Conservation (phyloP, 2,888 invertebrate genomes). For the Machimus atricapillus region DNA sequence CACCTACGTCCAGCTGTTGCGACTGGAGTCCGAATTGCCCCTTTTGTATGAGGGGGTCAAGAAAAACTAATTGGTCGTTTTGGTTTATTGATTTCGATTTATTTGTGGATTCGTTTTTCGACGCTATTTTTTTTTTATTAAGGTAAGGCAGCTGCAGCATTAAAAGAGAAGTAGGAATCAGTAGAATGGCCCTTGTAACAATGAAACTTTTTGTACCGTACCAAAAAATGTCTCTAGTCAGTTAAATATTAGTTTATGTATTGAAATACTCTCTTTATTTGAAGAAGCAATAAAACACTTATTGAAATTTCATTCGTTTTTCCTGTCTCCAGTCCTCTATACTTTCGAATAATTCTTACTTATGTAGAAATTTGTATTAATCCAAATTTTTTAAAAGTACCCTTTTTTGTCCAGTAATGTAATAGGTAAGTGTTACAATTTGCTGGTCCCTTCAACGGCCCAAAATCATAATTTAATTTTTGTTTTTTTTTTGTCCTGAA, state of each 20-base stretch:
- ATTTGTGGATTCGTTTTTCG: background rate
- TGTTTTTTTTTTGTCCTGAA: too few relatives aligned
- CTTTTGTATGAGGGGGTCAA: slow-evolving; percentile 68
- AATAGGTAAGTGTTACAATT: too few relatives aligned
- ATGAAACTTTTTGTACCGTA: slow-evolving; percentile 1
- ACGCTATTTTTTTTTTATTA: background rate
- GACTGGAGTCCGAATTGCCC: slow-evolving; percentile 76
- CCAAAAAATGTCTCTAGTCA: slow-evolving; percentile 22
- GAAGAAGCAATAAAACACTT: background rate
- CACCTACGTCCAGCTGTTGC: slow-evolving; percentile 73
- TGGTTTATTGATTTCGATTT: background rate
- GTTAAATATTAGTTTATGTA: background rate
- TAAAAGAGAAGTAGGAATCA: background rate
- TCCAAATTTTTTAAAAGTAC: too few relatives aligned
- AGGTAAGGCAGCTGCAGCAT: background rate
- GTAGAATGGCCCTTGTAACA: background rate
- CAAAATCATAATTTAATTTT: too few relatives aligned
- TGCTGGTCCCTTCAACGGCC: too few relatives aligned
- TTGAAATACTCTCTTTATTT: background rate
- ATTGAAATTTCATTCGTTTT: background rate
- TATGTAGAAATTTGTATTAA: too few relatives aligned
- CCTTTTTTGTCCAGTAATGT: too few relatives aligned
- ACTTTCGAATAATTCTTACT: too few relatives aligned
- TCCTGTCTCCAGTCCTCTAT: background rate
- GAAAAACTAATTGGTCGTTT: slow-evolving; percentile 41